phyloP scores from a whole-genome alignment of 2,113 vertebrate species.

The Sylvia atricapilla region DNA sequence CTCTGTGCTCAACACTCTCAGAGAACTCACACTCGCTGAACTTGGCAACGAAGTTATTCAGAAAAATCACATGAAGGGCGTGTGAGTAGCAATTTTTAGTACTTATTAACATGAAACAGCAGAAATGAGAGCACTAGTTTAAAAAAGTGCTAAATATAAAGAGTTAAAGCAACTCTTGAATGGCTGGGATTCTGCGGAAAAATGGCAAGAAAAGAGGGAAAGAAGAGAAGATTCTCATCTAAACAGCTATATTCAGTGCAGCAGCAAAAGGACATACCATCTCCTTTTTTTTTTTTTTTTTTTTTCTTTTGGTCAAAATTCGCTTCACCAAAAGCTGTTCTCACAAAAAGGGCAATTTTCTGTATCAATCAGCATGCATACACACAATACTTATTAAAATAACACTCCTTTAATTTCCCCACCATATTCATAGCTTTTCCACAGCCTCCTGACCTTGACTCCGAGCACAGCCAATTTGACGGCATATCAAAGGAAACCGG shows the following conservation, averaged over 20 bases:
- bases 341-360: slow-evolving; percentile 15
- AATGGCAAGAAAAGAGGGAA: not conserved
- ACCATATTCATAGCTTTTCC: slow-evolving; percentile 11
- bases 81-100: not conserved
- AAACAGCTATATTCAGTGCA: slow-evolving; percentile 3
- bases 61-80: not conserved
- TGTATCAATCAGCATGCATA: not conserved
- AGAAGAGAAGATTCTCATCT: not conserved
- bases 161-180: not conserved
- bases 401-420: not conserved
- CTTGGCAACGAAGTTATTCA: not conserved
- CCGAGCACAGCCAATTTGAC: slow-evolving; percentile 15
- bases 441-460: slow-evolving; percentile 59
- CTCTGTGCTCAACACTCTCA: not conserved
- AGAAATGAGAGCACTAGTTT: not conserved
- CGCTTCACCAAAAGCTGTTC: not conserved
- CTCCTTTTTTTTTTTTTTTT: not conserved
- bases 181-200: not conserved
- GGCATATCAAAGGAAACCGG: slow-evolving; percentile 38
- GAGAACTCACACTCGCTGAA: not conserved
- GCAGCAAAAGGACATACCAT: not conserved
- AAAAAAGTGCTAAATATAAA: not conserved
- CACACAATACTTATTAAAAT: slow-evolving; percentile 31
- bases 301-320: not conserved
- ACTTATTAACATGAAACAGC: not conserved